phyloP scores from a whole-genome alignment of 2,113 vertebrate species.

The Myanophis thanlyinensis region DNA sequence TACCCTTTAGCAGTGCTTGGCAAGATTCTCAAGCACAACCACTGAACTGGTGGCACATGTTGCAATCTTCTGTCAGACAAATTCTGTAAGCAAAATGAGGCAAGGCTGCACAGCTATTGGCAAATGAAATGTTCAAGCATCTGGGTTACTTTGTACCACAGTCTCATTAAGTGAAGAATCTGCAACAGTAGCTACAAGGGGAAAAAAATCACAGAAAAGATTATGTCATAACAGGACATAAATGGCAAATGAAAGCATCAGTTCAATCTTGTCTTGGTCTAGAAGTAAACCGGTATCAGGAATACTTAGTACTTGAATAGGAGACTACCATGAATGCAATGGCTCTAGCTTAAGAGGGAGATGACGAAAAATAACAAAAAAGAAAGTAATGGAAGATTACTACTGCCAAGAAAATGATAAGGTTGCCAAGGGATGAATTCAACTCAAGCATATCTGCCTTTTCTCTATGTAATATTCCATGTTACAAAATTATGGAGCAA shows the following conservation, averaged over 20 bases:
- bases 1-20: constrained; percentile 20
- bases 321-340: not conserved
- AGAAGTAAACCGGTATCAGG: not conserved
- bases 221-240: not conserved
- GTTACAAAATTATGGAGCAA: not conserved
- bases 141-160: not conserved
- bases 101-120: not conserved
- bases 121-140: not conserved
- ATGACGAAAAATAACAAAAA: not conserved
- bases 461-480: not conserved
- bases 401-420: not conserved
- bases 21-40: constrained; percentile 2
- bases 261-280: not conserved
- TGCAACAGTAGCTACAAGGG: not conserved
- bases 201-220: not conserved
- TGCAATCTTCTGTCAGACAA: constrained; percentile 8
- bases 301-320: not conserved
- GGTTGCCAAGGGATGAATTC: not conserved
- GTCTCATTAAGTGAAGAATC: not conserved
- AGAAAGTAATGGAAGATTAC: not conserved
- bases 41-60: not conserved
- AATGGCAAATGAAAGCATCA: not conserved
- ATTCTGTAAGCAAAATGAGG: not conserved
- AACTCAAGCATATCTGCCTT: not conserved
- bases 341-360: not conserved